phyloP scores from a whole-genome alignment of 92 coral and sea anemone species.

The Palythoa caribaeorum region DNA sequence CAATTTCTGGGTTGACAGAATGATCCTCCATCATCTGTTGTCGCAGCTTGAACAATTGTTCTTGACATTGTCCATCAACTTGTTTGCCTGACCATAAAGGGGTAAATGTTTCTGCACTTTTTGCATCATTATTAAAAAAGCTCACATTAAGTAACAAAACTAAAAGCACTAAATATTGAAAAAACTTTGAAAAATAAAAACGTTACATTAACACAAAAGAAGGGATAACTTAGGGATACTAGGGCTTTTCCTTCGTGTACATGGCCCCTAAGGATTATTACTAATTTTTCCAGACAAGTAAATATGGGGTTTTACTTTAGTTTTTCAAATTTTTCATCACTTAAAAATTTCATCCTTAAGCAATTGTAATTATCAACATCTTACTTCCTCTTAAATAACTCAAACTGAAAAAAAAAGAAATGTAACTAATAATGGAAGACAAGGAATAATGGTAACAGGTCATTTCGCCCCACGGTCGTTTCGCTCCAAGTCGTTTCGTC shows the following conservation, averaged over 20 bases:
- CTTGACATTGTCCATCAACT: constrained; percentile 85
- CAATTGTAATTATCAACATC: too few species aligned
- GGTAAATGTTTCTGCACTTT: not conserved
- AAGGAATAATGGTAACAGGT: too few species aligned
- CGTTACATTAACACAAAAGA: not conserved
- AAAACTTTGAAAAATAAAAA: not conserved
- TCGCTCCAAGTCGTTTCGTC: too few species aligned
- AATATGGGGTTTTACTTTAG: too few species aligned
- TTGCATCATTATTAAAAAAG: not conserved
- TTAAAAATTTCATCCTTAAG: too few species aligned
- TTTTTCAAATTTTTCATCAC: not conserved
- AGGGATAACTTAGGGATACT: not conserved
- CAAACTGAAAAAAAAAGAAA: too few species aligned
- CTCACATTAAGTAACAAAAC: not conserved
- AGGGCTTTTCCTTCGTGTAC: not conserved
- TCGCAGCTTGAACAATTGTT: constrained; percentile 82
- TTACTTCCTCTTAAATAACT: too few species aligned
- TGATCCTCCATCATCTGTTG: constrained; percentile 95
- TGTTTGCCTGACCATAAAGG: constrained; percentile 59
- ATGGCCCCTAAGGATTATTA: too few species aligned
- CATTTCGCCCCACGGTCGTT: too few species aligned
- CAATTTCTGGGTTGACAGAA: constrained; percentile 91
- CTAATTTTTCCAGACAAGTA: too few species aligned
- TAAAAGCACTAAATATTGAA: not conserved
- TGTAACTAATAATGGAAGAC: too few species aligned